Percentiles rank a stretch among this genome's conserved stretches.
Evolutionary conservation across 2,888 invertebrate species (phyloP).

Genomic region (Polyploca ridens): DNA sequence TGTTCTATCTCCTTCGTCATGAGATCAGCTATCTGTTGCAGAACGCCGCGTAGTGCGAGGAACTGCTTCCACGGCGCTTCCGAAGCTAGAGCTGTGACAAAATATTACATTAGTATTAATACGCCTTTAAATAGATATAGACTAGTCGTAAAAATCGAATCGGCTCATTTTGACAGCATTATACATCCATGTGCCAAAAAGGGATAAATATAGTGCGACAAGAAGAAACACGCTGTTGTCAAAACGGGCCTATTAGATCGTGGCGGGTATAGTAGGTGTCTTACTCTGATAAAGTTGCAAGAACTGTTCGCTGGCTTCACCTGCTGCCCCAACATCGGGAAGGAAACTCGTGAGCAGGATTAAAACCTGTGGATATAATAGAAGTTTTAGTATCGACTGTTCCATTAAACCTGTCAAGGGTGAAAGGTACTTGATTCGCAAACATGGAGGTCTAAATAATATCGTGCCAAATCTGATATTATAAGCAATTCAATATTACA

Average conservation of each 20-base stretch:
- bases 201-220: too few relatives aligned
- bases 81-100: slow-evolving; percentile 86
- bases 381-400: neutral
- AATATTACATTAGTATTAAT: slow-evolving; percentile 3
- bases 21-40: slow-evolving; percentile 92
- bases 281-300: slow-evolving; percentile 92
- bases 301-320: slow-evolving; percentile 97
- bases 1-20: slow-evolving; percentile 95
- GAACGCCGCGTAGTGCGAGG: slow-evolving; percentile 93
- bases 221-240: too few relatives aligned
- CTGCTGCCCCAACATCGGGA: slow-evolving; percentile 93
- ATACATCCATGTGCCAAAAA: too few relatives aligned
- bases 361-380: slow-evolving; percentile 84
- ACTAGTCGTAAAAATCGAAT: neutral
- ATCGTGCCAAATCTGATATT: too few relatives aligned
- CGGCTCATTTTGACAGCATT: too few relatives aligned
- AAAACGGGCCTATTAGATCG: too few relatives aligned
- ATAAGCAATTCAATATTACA: too few relatives aligned
- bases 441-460: too few relatives aligned
- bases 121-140: neutral
- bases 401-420: too few relatives aligned
- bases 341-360: slow-evolving; percentile 95
- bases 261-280: slow-evolving; percentile 25
- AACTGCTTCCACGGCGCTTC: slow-evolving; percentile 97
- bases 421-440: too few relatives aligned